phyloP scores from a whole-genome alignment of 2,113 vertebrate species.

The Chroicocephalus ridibundus region DNA sequence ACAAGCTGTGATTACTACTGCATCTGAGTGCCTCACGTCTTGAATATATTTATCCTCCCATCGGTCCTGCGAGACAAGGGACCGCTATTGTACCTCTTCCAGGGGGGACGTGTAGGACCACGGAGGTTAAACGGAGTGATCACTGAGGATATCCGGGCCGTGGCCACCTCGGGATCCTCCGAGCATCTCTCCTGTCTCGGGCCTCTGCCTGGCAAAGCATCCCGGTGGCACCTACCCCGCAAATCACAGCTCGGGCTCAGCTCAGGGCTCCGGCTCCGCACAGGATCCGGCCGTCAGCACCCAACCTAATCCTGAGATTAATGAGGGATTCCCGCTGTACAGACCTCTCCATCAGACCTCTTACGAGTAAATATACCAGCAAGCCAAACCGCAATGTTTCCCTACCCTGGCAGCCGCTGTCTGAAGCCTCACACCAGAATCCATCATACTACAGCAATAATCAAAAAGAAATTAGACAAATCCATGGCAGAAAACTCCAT shows the following conservation, averaged over 20 bases:
- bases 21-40: background rate
- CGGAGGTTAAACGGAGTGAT: background rate
- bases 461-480: slow-evolving; percentile 44
- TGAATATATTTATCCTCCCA: slow-evolving; percentile 4
- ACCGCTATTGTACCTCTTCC: background rate
- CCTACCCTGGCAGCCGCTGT: background rate
- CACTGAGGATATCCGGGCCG: accelerated
- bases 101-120: background rate
- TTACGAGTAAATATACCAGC: background rate
- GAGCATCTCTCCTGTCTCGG: background rate
- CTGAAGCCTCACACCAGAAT: slow-evolving; percentile 28
- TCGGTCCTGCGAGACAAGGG: background rate
- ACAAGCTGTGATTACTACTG: slow-evolving; percentile 18
- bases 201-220: background rate
- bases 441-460: background rate
- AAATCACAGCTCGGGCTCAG: background rate
- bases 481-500: slow-evolving; percentile 36
- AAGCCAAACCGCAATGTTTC: slow-evolving; percentile 15
- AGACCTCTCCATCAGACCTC: background rate
- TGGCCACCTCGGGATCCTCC: accelerated
- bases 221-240: background rate
- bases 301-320: slow-evolving; percentile 33
- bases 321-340: background rate
- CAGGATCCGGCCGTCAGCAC: background rate
- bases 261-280: accelerated